These are phyloP conservation scores for Balearica regulorum DNA, from an alignment of 2,797 vertebrate species.

Conservation along the genomic window DNA sequence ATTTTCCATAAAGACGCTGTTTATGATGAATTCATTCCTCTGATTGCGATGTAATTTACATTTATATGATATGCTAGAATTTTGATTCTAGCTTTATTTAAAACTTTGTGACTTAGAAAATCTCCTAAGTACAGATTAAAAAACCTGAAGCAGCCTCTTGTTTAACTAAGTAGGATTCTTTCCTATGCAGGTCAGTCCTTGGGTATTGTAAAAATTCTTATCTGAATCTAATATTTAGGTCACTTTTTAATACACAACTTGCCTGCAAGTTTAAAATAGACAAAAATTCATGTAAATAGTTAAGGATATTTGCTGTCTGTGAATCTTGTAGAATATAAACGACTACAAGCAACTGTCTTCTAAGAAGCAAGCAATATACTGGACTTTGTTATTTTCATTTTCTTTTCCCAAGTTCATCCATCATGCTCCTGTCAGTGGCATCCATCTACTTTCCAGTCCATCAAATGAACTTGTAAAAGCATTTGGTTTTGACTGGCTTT, in stretches of 20 bases:
- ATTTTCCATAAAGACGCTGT: conserved; percentile 1
- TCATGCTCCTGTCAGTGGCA: conserved; percentile 22
- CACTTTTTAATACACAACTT: neutral
- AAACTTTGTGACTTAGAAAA: conserved; percentile 17
- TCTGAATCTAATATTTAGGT: neutral
- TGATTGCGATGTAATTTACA: conserved; percentile 37
- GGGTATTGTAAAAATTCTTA: neutral
- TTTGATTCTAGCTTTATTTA: neutral
- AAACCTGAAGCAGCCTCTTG: neutral
- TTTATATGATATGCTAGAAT: conserved; percentile 3
- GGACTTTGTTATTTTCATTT: conserved; percentile 19
- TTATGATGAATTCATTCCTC: conserved; percentile 35
- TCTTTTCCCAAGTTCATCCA: conserved; percentile 9
- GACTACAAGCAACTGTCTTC: neutral
- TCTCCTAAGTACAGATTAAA: neutral
- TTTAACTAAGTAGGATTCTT: neutral
- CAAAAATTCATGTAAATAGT: neutral
- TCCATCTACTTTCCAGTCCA: conserved; percentile 25
- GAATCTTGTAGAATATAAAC: neutral
- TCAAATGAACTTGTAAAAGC: conserved; percentile 24
- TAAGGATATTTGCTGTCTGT: neutral
- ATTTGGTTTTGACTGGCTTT: conserved; percentile 37
- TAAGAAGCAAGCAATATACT: neutral
- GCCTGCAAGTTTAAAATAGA: neutral
- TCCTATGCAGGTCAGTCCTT: neutral